Conservation (phyloP, 2,113 vertebrate species). For the Tychaedon coryphoeus region DNA sequence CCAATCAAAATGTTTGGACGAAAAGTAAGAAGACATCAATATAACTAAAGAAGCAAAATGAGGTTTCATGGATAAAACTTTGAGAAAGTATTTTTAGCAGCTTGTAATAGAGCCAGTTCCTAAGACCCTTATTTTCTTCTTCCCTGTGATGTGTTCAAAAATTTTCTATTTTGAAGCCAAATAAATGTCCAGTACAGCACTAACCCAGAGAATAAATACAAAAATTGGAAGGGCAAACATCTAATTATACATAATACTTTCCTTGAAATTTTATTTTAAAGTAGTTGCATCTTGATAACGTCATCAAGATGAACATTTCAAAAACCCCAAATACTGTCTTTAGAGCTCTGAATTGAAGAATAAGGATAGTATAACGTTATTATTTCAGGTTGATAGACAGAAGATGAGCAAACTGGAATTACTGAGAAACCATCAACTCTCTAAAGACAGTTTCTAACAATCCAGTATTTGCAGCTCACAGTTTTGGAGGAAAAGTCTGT, state of each 20-base stretch:
- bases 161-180: neutral
- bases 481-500: neutral
- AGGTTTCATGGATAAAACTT: neutral
- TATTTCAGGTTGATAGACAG: rapidly evolving
- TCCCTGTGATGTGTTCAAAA: neutral
- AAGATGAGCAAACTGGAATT: neutral
- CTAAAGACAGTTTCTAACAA: neutral
- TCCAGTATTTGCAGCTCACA: neutral
- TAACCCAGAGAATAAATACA: neutral
- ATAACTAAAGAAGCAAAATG: neutral
- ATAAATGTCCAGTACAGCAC: neutral
- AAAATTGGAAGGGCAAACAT: neutral
- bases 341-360: neutral
- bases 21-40: neutral
- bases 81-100: neutral
- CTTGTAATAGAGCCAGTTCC: neutral
- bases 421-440: neutral
- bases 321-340: neutral
- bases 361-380: neutral
- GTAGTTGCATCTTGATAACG: neutral
- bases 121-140: neutral
- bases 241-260: rapidly evolving
- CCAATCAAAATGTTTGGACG: neutral
- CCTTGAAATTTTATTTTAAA: neutral
- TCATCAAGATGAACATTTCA: neutral